Conservation (phyloP, 2,113 vertebrate genomes). For the Antigone vipio region DNA sequence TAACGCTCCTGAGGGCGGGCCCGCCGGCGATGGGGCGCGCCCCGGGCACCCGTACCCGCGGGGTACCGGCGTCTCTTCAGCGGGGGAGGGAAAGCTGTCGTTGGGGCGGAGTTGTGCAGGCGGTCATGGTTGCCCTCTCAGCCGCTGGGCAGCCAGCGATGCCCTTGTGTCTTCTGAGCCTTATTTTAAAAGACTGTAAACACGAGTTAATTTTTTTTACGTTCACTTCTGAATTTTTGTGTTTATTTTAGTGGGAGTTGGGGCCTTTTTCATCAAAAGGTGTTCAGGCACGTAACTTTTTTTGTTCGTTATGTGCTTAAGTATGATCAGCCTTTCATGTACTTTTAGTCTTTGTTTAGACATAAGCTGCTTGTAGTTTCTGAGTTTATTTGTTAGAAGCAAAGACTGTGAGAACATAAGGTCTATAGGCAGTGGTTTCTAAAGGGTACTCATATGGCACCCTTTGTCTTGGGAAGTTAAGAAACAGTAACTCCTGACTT, state of each 20-base stretch:
- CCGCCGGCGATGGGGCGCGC: not conserved
- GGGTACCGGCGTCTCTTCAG: not conserved
- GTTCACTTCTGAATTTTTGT: not conserved
- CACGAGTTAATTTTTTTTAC: not conserved
- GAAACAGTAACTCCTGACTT: not conserved
- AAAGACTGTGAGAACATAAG: not conserved
- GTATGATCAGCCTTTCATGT: not conserved
- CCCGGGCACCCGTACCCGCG: not conserved
- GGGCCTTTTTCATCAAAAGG: too few relatives aligned
- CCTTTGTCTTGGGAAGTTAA: not conserved
- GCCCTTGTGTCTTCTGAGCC: not conserved
- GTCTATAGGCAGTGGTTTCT: not conserved
- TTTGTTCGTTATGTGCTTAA: fast-evolving
- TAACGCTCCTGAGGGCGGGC: not conserved
- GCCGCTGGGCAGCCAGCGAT: not conserved
- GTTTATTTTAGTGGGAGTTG: not conserved
- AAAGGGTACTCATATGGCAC: not conserved
- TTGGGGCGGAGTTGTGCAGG: not conserved
- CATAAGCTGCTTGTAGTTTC: not conserved
- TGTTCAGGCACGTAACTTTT: not conserved
- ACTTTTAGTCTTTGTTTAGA: slow-evolving; percentile 8
- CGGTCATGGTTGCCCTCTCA: not conserved
- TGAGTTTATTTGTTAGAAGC: not conserved
- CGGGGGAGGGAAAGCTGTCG: not conserved
- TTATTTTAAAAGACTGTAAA: not conserved